Percentiles rank a stretch among this genome's conserved stretches.
Evolutionary conservation across 1,140 invertebrate genomes (phyloP).

Genomic region (Drosophila mauritiana): DNA sequence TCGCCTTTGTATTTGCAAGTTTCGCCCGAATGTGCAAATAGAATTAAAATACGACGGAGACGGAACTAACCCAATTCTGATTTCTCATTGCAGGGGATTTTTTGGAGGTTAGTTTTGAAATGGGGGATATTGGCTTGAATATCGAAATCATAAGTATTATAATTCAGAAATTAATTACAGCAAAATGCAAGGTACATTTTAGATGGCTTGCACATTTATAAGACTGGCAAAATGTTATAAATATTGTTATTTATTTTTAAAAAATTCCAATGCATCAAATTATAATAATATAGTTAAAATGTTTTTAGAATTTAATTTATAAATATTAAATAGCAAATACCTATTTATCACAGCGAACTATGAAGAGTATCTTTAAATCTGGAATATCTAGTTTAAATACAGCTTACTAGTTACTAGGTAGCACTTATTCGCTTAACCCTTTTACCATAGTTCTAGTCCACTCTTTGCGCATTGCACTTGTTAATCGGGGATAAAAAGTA

Average conservation of each 20-base stretch:
- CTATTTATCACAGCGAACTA: no score
- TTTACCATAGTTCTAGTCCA: background rate
- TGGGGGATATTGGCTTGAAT: slow-evolving; percentile 5
- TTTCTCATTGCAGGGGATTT: slow-evolving; percentile 27
- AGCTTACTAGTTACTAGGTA: background rate
- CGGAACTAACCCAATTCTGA: slow-evolving; percentile 57
- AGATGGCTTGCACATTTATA: background rate
- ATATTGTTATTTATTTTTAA: no score
- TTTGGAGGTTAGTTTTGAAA: background rate
- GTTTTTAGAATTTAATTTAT: background rate
- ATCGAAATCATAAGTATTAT: no score
- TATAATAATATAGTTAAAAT: no score
- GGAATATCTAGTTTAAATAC: no score
- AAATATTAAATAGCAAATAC: background rate
- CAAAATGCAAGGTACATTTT: no score
- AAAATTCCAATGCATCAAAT: no score
- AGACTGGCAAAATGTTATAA: background rate
- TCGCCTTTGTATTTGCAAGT: slow-evolving; percentile 53
- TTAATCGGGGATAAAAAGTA: slow-evolving; percentile 56
- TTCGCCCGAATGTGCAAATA: slow-evolving; percentile 71
- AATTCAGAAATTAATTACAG: no score
- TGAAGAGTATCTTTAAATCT: no score
- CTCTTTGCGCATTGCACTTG: slow-evolving; percentile 22
- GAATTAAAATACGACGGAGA: slow-evolving; percentile 66
- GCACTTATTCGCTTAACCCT: background rate